A percentile compares a stretch with the other conserved stretches of the same genome.
These are phyloP conservation scores for Drosophila nasuta DNA, from an alignment of 1,140 invertebrate species.

Conservation along the genomic window DNA sequence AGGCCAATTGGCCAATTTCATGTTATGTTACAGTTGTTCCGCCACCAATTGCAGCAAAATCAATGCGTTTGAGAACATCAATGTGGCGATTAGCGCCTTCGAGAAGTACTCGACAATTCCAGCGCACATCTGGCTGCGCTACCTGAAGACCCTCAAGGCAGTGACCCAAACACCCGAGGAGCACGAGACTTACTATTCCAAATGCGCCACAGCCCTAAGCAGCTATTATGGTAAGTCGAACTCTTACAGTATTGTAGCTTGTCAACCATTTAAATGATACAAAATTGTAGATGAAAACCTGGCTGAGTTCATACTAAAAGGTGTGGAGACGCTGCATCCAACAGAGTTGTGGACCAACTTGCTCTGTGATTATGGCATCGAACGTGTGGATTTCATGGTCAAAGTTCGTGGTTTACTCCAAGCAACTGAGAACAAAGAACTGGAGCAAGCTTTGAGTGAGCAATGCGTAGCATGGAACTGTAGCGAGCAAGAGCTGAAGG, in stretches of 20 bases:
- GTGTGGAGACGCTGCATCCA: slow-evolving; percentile 2
- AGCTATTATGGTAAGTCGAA: slow-evolving; percentile 50
- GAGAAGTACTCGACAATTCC: slow-evolving; percentile 39
- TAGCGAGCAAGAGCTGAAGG: background rate
- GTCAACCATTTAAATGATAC: background rate
- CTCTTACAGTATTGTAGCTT: too few relatives aligned
- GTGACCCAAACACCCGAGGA: slow-evolving; percentile 60
- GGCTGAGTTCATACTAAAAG: slow-evolving; percentile 42
- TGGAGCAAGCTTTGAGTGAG: slow-evolving; percentile 1
- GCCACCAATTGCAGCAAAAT: slow-evolving; percentile 38
- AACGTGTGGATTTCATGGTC: slow-evolving; percentile 39
- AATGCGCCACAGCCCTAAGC: slow-evolving; percentile 39
- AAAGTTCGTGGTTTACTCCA: background rate
- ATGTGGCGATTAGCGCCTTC: slow-evolving; percentile 29
- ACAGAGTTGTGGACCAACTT: slow-evolving; percentile 45
- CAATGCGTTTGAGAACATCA: slow-evolving; percentile 45
- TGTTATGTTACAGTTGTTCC: background rate
- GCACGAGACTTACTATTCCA: slow-evolving; percentile 14
- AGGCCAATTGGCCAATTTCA: background rate
- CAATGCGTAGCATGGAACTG: slow-evolving; percentile 45
- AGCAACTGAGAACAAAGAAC: background rate
- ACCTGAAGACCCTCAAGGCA: slow-evolving; percentile 35
- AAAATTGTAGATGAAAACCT: slow-evolving; percentile 36
- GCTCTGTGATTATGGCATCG: slow-evolving; percentile 56
- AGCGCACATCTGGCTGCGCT: slow-evolving; percentile 56